Conservation (phyloP, 2,888 invertebrate genomes). For the Uloborus plumipes region DNA sequence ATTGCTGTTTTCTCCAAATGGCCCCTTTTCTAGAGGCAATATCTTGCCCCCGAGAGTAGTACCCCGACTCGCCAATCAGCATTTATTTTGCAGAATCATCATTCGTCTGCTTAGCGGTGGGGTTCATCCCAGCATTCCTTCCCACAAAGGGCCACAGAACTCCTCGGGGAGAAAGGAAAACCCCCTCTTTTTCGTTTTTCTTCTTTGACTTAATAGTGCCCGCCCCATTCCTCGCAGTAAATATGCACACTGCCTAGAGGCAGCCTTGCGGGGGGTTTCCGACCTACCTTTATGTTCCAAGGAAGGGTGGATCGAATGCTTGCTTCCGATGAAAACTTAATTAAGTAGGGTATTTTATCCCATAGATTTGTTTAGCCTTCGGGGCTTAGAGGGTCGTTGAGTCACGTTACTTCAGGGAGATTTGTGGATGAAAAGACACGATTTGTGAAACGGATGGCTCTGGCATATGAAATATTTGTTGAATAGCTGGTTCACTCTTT, state of each 20-base stretch:
- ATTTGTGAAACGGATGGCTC: no score
- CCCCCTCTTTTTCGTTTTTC: background rate
- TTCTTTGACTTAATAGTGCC: constrained; percentile 23
- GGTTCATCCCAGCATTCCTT: background rate
- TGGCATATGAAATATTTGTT: no score
- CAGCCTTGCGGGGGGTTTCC: constrained; percentile 1
- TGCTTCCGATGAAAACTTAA: constrained; percentile 47
- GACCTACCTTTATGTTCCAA: no score
- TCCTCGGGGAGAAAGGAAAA: constrained; percentile 11
- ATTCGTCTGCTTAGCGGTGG: constrained; percentile 10
- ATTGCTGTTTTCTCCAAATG: no score
- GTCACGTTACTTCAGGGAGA: constrained; percentile 3
- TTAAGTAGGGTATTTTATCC: constrained; percentile 33
- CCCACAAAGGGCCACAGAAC: constrained; percentile 19
- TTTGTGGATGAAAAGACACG: background rate
- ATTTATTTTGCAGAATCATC: background rate
- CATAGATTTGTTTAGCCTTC: constrained; percentile 22
- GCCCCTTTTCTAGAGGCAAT: no score
- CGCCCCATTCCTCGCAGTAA: constrained; percentile 19
- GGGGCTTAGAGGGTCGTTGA: constrained; percentile 8
- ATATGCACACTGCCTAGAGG: constrained; percentile 31
- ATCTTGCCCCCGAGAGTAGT: no score
- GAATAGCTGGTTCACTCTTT: no score
- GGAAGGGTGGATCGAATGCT: constrained; percentile 5
- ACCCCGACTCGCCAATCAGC: constrained; percentile 22